Evolutionary conservation across 2,888 invertebrate genomes (phyloP).

Genomic region (Alloscopus bannaensis): DNA sequence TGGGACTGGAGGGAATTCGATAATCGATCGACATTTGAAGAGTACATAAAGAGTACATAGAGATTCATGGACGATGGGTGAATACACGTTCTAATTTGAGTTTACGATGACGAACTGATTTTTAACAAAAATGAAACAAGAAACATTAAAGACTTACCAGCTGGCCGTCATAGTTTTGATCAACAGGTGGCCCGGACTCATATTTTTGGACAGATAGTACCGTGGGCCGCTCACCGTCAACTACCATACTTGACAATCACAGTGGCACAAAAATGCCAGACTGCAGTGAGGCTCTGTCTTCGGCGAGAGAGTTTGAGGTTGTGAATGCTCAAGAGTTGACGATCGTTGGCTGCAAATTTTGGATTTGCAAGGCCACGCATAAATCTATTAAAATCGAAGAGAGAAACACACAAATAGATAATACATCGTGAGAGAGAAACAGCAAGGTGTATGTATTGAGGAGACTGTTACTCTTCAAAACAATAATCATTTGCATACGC

Average conservation of each 20-base stretch:
- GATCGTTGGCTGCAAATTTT: conserved; percentile 66
- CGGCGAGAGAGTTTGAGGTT: too few species aligned
- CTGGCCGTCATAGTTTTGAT: conserved; percentile 70
- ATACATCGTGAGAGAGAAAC: conserved; percentile 14
- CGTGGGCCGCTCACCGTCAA: conserved; percentile 73
- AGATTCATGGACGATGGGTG: too few species aligned
- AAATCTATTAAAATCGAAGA: conserved; percentile 46
- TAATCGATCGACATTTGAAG: too few species aligned
- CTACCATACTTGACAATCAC: conserved; percentile 72
- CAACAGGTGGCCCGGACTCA: conserved; percentile 73
- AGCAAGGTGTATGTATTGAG: too few species aligned
- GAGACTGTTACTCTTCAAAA: conserved; percentile 3
- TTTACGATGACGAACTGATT: too few species aligned
- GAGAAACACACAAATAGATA: conserved; percentile 27
- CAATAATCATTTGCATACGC: conserved; percentile 14
- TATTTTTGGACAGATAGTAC: conserved; percentile 73
- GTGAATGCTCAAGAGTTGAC: conserved; percentile 4
- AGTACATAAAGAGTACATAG: too few species aligned
- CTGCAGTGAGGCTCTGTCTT: conserved; percentile 8
- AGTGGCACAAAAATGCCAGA: conserved; percentile 53
- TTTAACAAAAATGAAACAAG: background rate
- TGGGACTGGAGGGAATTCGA: background rate
- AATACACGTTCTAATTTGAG: too few species aligned
- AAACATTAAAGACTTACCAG: conserved; percentile 71
- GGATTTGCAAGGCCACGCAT: conserved; percentile 71